These are phyloP conservation scores for Drosophila anceps DNA, from an alignment of 2,888 invertebrate genomes.

Conservation along the genomic window DNA sequence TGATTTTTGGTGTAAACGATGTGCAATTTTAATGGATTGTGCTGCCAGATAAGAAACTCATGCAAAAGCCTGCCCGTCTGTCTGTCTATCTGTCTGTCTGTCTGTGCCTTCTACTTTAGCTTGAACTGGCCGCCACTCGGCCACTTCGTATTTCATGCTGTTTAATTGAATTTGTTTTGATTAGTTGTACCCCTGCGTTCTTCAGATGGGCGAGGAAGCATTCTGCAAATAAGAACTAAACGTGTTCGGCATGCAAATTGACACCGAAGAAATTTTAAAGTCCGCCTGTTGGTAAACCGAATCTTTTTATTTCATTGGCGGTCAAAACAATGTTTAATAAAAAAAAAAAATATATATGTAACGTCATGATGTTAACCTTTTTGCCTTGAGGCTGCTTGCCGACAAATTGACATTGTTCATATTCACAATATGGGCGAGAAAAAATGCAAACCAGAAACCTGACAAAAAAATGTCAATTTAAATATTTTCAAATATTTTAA, in stretches of 20 bases:
- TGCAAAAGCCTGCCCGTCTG: constrained; percentile 19
- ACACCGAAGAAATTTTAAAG: constrained; percentile 62
- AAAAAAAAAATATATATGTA: neutral
- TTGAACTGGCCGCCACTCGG: constrained; percentile 20
- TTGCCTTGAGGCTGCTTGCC: constrained; percentile 54
- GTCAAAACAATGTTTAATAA: constrained; percentile 2
- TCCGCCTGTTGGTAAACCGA: constrained; percentile 21
- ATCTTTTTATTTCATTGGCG: constrained; percentile 11
- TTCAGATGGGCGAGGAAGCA: constrained; percentile 24
- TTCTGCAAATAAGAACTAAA: constrained; percentile 65
- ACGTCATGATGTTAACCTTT: constrained; percentile 32
- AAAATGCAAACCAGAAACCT: constrained; percentile 32
- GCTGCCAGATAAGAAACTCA: constrained; percentile 82
- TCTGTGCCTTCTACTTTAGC: constrained; percentile 19
- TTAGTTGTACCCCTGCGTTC: constrained; percentile 64
- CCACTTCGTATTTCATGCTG: constrained; percentile 62
- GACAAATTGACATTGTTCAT: constrained; percentile 74
- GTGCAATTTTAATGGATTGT: constrained; percentile 86
- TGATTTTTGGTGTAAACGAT: constrained; percentile 86
- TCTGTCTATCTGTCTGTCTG: neutral
- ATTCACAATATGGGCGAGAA: constrained; percentile 52
- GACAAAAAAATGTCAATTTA: constrained; percentile 81
- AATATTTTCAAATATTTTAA: constrained; percentile 82
- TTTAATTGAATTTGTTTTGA: constrained; percentile 82
- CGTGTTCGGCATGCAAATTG: constrained; percentile 55